Evolutionary conservation across 2,797 vertebrate species (phyloP).

Genomic region (Amniataba percoides): DNA sequence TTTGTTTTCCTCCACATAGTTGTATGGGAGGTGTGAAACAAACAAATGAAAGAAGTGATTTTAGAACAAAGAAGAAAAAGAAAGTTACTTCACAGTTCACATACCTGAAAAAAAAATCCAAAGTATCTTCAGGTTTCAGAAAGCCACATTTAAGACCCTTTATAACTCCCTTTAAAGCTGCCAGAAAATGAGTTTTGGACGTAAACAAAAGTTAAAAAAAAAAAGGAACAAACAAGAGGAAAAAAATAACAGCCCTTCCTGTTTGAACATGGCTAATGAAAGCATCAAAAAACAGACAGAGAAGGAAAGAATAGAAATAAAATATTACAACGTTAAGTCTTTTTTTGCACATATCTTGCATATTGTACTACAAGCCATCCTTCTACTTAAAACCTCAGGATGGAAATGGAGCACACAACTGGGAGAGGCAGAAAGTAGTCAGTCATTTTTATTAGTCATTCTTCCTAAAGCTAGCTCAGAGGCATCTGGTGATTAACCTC

Average conservation of each 20-base stretch:
- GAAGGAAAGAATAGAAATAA: not conserved
- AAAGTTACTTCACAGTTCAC: not conserved
- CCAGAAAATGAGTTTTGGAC: conserved; percentile 31
- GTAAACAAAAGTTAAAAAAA: conserved; percentile 24
- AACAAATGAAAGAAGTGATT: conserved; percentile 19
- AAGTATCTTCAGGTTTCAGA: conserved; percentile 56
- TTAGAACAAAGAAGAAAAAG: conserved; percentile 13
- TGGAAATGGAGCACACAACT: conserved; percentile 10
- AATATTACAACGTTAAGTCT: conserved; percentile 6
- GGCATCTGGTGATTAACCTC: conserved; percentile 76
- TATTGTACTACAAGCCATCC: conserved; percentile 8
- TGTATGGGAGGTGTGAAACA: conserved; percentile 12
- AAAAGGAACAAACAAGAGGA: not conserved
- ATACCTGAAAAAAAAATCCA: not conserved
- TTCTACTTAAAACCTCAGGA: conserved; percentile 18
- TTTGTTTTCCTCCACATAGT: not conserved
- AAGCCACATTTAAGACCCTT: conserved; percentile 35
- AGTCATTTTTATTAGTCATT: conserved; percentile 68
- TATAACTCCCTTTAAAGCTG: conserved; percentile 26
- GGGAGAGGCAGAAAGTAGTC: conserved; percentile 10
- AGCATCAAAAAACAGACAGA: conserved; percentile 15
- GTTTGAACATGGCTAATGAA: conserved; percentile 53
- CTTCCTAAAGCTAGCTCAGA: conserved; percentile 54
- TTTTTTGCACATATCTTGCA: conserved; percentile 12
- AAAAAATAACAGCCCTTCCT: not conserved